phyloP scores from a whole-genome alignment of 2,888 invertebrate species.

The Notodromas monacha region DNA sequence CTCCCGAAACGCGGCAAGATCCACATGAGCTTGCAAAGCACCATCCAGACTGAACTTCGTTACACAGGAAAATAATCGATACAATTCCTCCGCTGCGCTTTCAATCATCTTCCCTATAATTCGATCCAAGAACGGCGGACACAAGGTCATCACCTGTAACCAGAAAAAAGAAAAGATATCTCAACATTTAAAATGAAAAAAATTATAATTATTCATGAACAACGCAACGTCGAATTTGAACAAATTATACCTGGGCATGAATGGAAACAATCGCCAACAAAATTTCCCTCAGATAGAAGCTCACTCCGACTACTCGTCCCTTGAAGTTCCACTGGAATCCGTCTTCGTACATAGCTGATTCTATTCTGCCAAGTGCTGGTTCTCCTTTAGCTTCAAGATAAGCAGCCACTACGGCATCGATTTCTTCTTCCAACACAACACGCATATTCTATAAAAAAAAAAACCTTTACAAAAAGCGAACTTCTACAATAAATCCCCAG shows the following conservation, averaged over 20 bases:
- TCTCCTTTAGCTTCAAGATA: slow-evolving; percentile 53
- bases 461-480: no score
- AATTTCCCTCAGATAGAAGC: slow-evolving; percentile 41
- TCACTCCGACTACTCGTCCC: slow-evolving; percentile 28
- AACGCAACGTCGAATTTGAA: no score
- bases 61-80: background rate
- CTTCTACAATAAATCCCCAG: no score
- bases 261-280: slow-evolving; percentile 20
- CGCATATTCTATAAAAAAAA: no score
- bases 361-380: slow-evolving; percentile 76
- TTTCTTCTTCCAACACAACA: no score
- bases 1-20: background rate
- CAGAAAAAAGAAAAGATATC: no score
- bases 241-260: slow-evolving; percentile 21
- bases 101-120: background rate
- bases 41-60: background rate
- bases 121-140: background rate
- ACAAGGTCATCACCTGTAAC: background rate
- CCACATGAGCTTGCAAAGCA: background rate
- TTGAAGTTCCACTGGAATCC: slow-evolving; percentile 52
- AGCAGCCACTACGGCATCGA: slow-evolving; percentile 11
- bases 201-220: no score
- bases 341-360: slow-evolving; percentile 78
- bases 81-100: background rate
- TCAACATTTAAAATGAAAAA: no score